Percentiles rank a stretch among this genome's conserved stretches.
Conservation (phyloP, 2,888 invertebrate species). For the Drosophila cracens region DNA sequence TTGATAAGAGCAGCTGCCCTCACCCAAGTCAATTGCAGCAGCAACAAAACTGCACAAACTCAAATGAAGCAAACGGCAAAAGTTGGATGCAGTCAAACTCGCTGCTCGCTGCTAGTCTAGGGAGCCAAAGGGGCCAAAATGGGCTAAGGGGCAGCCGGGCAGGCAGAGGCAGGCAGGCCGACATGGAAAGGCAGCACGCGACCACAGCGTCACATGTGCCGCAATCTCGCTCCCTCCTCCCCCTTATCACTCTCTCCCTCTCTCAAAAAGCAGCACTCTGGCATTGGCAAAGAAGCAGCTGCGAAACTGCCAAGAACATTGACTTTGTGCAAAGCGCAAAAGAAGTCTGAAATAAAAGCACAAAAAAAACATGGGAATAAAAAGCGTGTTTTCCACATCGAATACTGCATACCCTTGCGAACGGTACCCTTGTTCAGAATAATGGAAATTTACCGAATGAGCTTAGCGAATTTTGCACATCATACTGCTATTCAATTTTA, state of each 20-base stretch:
- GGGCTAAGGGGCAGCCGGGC: constrained; percentile 16
- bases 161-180: constrained; percentile 19
- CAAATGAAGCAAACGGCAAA: constrained; percentile 62
- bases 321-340: constrained; percentile 74
- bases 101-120: constrained; percentile 23
- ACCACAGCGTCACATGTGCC: constrained; percentile 80
- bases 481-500: not conserved
- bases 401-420: not conserved
- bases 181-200: constrained; percentile 63
- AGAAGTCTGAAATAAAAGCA: constrained; percentile 55
- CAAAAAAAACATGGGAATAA: not conserved
- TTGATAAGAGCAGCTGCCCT: constrained; percentile 60
- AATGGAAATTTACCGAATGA: not conserved
- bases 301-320: constrained; percentile 77
- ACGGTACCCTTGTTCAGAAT: not conserved
- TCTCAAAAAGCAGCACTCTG: constrained; percentile 13
- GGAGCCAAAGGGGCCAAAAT: constrained; percentile 20
- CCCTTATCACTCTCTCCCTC: not conserved
- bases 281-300: constrained; percentile 68
- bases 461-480: not conserved
- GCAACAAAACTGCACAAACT: constrained; percentile 22
- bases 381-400: not conserved
- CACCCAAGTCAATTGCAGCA: constrained; percentile 47
- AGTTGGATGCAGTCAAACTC: constrained; percentile 44
- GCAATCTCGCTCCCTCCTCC: constrained; percentile 54